Conservation (phyloP, 2,888 invertebrate species). For the Lasioglossum lativentre region DNA sequence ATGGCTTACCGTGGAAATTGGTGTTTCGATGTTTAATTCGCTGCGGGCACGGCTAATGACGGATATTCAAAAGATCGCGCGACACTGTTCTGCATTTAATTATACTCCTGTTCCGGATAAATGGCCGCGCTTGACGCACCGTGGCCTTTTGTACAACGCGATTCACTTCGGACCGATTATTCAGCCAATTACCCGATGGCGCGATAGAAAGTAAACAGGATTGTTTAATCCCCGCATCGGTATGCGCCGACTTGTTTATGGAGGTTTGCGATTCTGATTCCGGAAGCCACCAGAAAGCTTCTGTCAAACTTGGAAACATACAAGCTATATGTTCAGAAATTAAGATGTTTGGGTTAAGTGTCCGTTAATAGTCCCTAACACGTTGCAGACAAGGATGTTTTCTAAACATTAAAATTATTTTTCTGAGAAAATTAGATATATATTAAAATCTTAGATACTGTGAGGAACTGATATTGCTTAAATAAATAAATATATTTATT, state of each 20-base stretch:
- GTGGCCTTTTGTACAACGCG: neutral
- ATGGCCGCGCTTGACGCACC: neutral
- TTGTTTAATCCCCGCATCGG: neutral
- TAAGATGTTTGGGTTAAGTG: neutral
- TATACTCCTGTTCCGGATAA: constrained; percentile 28
- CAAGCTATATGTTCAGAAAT: neutral
- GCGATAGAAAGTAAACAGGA: neutral
- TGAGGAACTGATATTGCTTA: no score
- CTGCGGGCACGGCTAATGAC: constrained; percentile 48
- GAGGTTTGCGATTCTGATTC: neutral
- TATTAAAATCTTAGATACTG: no score
- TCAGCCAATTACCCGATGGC: neutral
- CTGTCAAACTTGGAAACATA: neutral
- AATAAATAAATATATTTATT: no score
- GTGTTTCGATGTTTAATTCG: constrained; percentile 58
- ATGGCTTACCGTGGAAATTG: constrained; percentile 32
- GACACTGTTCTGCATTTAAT: constrained; percentile 54
- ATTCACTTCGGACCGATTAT: neutral
- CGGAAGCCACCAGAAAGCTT: neutral
- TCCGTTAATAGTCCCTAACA: neutral
- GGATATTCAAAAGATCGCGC: constrained; percentile 61
- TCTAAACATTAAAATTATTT: neutral
- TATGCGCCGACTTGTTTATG: neutral
- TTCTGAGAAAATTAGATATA: no score
- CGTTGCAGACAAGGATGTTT: neutral